phyloP scores from a whole-genome alignment of 2,888 invertebrate genomes.

The Syrphus vitripennis region DNA sequence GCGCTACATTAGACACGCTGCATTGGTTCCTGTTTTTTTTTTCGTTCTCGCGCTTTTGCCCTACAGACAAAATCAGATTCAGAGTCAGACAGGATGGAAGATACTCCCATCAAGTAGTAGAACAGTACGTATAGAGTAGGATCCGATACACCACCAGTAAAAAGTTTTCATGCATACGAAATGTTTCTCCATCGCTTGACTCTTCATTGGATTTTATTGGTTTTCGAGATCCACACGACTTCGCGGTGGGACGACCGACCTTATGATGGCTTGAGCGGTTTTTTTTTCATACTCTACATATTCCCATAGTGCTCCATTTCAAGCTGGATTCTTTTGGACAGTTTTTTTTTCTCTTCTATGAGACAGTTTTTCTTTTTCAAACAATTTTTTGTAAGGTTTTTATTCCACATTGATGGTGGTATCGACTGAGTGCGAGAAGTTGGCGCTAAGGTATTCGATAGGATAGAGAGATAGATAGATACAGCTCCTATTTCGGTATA shows the following conservation, averaged over 20 bases:
- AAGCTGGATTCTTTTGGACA: background rate
- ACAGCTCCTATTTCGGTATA: constrained; percentile 11
- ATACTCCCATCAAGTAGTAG: no score
- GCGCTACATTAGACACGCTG: constrained; percentile 66
- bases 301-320: background rate
- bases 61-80: constrained; percentile 10
- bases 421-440: constrained; percentile 45
- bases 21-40: constrained; percentile 43
- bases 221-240: constrained; percentile 65
- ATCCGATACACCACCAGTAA: constrained; percentile 65
- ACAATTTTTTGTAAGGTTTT: constrained; percentile 39
- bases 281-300: background rate
- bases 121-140: background rate
- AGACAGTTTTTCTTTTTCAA: background rate
- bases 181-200: constrained; percentile 63
- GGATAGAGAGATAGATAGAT: background rate
- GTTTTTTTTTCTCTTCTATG: background rate
- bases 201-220: constrained; percentile 66
- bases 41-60: background rate
- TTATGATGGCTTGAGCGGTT: background rate
- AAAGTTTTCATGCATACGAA: constrained; percentile 70
- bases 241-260: background rate
- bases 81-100: constrained; percentile 3
- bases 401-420: constrained; percentile 53
- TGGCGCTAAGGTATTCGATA: constrained; percentile 20